Percentiles rank a stretch among this genome's conserved stretches.
Conservation (phyloP, 2,888 invertebrate genomes). For the Venustoraphidia nigricollis region DNA sequence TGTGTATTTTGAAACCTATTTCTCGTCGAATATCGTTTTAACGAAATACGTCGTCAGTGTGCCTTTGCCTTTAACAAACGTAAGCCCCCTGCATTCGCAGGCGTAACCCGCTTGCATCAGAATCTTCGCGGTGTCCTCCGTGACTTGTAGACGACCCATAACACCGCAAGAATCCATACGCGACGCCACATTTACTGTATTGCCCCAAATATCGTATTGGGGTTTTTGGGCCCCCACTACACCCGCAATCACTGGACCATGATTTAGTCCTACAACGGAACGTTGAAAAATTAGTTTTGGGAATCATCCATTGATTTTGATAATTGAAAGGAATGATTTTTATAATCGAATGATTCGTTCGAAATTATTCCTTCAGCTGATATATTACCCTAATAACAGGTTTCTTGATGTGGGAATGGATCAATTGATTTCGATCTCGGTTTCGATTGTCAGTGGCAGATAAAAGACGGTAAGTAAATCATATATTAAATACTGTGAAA, state of each 20-base stretch:
- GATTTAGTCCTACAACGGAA: constrained; percentile 51
- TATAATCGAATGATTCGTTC: too few relatives aligned
- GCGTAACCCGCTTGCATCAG: constrained; percentile 73
- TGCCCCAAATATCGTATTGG: constrained; percentile 98
- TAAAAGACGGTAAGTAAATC: too few relatives aligned
- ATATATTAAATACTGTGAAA: too few relatives aligned
- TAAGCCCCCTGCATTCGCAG: constrained; percentile 82
- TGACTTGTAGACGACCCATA: constrained; percentile 74
- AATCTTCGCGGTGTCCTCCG: constrained; percentile 68
- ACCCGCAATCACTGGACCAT: constrained; percentile 89
- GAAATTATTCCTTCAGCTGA: too few relatives aligned
- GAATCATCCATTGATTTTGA: too few relatives aligned
- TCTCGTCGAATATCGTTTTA: constrained; percentile 64
- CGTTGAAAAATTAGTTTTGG: not conserved
- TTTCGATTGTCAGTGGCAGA: too few relatives aligned
- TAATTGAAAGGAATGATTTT: too few relatives aligned
- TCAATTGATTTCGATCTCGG: too few relatives aligned
- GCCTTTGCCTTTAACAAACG: constrained; percentile 90
- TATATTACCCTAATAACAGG: too few relatives aligned
- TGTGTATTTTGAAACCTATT: constrained; percentile 16
- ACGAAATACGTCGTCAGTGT: constrained; percentile 81
- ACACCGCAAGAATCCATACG: constrained; percentile 94
- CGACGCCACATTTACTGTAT: constrained; percentile 94
- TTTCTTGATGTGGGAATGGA: too few relatives aligned
- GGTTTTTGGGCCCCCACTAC: constrained; percentile 96